phyloP scores from a whole-genome alignment of 1,140 invertebrate species.

The Atta colombica region DNA sequence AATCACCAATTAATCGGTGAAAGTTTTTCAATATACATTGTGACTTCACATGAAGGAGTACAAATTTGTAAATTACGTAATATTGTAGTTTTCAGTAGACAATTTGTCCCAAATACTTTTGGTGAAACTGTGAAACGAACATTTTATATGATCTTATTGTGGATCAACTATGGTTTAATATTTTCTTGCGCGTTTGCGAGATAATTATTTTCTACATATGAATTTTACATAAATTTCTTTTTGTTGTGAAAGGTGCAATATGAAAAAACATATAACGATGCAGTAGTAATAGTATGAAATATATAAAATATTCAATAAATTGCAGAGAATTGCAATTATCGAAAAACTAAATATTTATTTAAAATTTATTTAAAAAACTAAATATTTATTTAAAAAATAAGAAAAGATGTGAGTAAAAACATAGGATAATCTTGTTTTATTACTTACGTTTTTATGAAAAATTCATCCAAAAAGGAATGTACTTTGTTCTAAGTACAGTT shows the following conservation, averaged over 20 bases:
- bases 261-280: not conserved
- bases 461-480: not conserved
- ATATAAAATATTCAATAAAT: not conserved
- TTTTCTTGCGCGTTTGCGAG: not conserved
- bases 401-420: not conserved
- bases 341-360: not conserved
- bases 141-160: not conserved
- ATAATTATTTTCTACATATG: constrained; percentile 10
- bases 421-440: not conserved
- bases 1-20: not conserved
- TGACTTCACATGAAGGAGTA: not conserved
- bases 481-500: not conserved
- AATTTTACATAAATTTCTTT: constrained; percentile 3
- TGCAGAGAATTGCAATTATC: too few species aligned
- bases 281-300: not conserved
- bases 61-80: constrained; percentile 77
- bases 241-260: not conserved
- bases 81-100: not conserved
- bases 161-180: not conserved
- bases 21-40: not conserved
- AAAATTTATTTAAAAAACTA: not conserved
- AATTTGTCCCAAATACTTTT: constrained; percentile 72
- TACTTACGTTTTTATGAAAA: not conserved
- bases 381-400: not conserved
- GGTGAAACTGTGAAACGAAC: constrained; percentile 64